A percentile compares a stretch with the other conserved stretches of the same genome.
Conservation (phyloP, 2,888 invertebrate species). For the Lasioglossum marginatum region DNA sequence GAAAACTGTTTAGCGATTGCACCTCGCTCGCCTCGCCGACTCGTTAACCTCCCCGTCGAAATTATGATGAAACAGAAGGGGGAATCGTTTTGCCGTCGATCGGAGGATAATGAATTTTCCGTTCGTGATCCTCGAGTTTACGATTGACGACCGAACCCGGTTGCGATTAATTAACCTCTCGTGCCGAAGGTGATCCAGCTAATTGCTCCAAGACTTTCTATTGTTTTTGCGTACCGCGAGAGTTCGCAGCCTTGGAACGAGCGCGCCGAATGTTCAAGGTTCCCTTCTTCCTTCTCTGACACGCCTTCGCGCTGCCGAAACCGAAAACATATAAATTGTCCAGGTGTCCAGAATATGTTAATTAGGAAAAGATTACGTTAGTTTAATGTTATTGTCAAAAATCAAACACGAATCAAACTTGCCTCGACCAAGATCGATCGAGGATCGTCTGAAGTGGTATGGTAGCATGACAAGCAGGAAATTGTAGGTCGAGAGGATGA, state of each 20-base stretch:
- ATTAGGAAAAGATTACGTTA: background rate
- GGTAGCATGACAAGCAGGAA: background rate
- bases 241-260: conserved; percentile 40
- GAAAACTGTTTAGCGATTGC: conserved; percentile 49
- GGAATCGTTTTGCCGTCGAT: conserved; percentile 22
- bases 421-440: background rate
- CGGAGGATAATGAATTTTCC: background rate
- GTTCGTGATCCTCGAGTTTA: conserved; percentile 24
- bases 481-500: conserved; percentile 61
- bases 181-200: background rate
- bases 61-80: conserved; percentile 49
- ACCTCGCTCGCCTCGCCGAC: conserved; percentile 17
- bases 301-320: background rate
- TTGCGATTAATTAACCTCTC: conserved; percentile 21
- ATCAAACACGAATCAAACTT: background rate
- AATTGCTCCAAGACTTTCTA: conserved; percentile 15
- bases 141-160: background rate
- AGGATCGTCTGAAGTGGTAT: background rate
- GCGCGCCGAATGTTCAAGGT: conserved; percentile 32
- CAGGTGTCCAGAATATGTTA: background rate
- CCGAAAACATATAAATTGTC: background rate
- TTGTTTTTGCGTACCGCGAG: conserved; percentile 26
- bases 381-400: background rate
- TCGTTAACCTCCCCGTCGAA: conserved; percentile 56
- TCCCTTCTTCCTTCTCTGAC: conserved; percentile 10